Base-by-base conservation (phyloP, 1,140 invertebrate species). In the Platyura marginata region DNA sequence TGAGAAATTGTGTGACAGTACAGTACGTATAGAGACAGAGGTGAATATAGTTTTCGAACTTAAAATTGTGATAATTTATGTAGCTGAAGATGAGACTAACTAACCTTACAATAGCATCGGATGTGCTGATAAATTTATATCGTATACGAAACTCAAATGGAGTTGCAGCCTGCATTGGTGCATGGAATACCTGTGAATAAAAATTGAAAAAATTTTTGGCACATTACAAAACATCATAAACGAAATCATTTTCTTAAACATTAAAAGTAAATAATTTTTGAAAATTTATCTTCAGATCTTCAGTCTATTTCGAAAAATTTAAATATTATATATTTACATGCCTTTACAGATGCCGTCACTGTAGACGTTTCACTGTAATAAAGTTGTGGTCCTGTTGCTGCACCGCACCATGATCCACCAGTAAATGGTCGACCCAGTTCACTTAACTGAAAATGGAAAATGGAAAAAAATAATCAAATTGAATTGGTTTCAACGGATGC, bases 301-400 rank as follows among this genome's bases (percentile, higher is more conserved):
- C n/a, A n/a, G n/a, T n/a, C n/a, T n/a, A n/a, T n/a, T n/a, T n/a
- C n/a, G n/a, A n/a, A n/a, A n/a, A n/a, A n/a, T n/a, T n/a, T n/a
- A n/a, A n/a, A n/a, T n/a, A n/a, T n/a, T n/a, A n/a, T n/a, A n/a
- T n/a, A n/a, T n/a, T n/a, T n/a, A n/a, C 25, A 18, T 49, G 59
- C 59, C 56, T 76, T 76, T 13, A 86, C 73, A 10, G 79, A 81
- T 0, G 78, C 77, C 10, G 80, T 83, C 32, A 86, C 78, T 3
- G 82, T 86, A 44, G 78, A 76, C 25, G 81, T 83, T 64, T 86
- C 83, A 53, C 79, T 84, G 63, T 82, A 87, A 61, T 87, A 87
- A n/a, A 81, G 74, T 33, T 82, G 79, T 22, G 74, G 73, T 36
- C 74, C 75, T 3, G 75, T 72, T 11, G 79, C 75, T 20, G 71